Conservation (phyloP, 2,888 invertebrate genomes). For the Patella depressa region DNA sequence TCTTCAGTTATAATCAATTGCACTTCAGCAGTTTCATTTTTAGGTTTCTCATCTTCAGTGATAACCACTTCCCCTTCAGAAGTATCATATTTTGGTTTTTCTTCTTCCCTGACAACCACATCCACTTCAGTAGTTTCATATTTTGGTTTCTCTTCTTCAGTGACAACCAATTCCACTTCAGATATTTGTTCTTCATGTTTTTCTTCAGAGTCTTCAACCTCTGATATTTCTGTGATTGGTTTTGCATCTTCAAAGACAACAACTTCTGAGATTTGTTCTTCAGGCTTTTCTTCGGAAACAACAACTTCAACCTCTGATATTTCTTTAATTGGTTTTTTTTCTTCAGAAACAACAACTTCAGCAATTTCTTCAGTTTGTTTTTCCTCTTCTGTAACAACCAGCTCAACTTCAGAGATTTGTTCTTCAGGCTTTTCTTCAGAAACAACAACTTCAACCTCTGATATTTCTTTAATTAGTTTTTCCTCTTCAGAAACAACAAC, state of each 20-base stretch:
- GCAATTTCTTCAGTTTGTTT: slow-evolving; percentile 22
- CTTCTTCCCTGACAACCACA: not conserved
- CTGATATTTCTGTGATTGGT: not conserved
- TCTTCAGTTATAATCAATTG: slow-evolving; percentile 17
- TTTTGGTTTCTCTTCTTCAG: not conserved
- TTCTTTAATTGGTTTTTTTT: not conserved
- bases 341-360: slow-evolving; percentile 8
- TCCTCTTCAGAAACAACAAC: slow-evolving; percentile 17
- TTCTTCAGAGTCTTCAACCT: slow-evolving; percentile 17
- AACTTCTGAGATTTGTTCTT: not conserved
- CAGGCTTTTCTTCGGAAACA: not conserved
- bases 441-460: too few relatives aligned
- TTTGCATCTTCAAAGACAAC: slow-evolving; percentile 7
- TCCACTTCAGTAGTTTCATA: not conserved
- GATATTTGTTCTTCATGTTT: slow-evolving; percentile 10
- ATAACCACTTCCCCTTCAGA: slow-evolving; percentile 19
- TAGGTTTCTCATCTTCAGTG: slow-evolving; percentile 10
- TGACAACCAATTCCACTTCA: slow-evolving; percentile 19
- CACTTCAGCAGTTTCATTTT: slow-evolving; percentile 18
- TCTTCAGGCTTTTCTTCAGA: slow-evolving; percentile 2
- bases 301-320: slow-evolving; percentile 10
- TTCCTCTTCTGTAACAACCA: slow-evolving; percentile 19
- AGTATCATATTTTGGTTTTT: not conserved
- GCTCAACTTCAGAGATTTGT: slow-evolving; percentile 16
- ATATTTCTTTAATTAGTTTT: not conserved